phyloP scores from a whole-genome alignment of 2,888 invertebrate species.

The Theretra japonica region DNA sequence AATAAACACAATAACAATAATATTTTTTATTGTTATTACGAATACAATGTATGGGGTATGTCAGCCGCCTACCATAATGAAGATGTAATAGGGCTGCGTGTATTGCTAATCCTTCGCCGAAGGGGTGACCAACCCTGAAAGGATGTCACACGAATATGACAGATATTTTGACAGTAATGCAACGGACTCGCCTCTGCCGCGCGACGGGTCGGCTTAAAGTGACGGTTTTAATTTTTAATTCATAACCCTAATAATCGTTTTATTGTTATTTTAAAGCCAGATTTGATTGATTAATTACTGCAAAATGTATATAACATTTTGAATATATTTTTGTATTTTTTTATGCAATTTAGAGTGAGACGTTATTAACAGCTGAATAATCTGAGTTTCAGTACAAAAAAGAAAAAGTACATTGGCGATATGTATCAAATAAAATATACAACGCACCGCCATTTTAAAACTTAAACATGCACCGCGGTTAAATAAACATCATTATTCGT shows the following conservation, averaged over 20 bases:
- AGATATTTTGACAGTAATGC: conserved; percentile 84
- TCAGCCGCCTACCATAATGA: conserved; percentile 83
- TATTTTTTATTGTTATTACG: conserved; percentile 73
- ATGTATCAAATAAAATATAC: not conserved
- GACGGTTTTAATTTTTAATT: conserved; percentile 53
- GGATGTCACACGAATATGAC: conserved; percentile 82
- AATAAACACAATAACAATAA: conserved; percentile 77
- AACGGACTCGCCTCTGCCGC: conserved; percentile 66
- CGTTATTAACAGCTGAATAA: not conserved
- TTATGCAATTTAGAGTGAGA: too few species aligned
- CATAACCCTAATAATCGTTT: conserved; percentile 29
- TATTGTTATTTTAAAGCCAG: conserved; percentile 25
- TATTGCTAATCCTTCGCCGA: conserved; percentile 76
- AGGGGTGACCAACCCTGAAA: conserved; percentile 78
- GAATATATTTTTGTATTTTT: too few species aligned
- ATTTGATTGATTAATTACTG: conserved; percentile 23
- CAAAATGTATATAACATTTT: not conserved
- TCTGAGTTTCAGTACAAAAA: not conserved
- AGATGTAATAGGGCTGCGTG: conserved; percentile 81
- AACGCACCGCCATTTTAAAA: not conserved
- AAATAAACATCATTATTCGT: conserved; percentile 62
- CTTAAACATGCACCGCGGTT: conserved; percentile 23
- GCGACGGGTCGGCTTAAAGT: conserved; percentile 56
- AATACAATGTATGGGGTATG: conserved; percentile 64
- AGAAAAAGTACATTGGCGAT: not conserved